Percentiles rank a stretch among this genome's conserved stretches.
These are phyloP conservation scores for Enteromius mattozi DNA, from an alignment of 2,797 vertebrate genomes.

Conservation along the genomic window DNA sequence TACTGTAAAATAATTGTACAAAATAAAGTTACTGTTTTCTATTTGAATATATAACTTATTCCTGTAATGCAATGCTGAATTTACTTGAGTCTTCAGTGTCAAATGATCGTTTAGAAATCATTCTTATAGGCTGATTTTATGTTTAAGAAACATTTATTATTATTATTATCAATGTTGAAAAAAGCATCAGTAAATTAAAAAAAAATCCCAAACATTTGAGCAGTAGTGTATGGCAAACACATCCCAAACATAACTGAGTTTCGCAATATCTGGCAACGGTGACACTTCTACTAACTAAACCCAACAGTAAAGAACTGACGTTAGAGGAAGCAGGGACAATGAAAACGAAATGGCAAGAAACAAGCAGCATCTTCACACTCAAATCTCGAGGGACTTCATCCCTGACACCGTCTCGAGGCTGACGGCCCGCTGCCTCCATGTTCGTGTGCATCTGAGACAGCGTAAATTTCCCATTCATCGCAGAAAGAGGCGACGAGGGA, in stretches of 20 bases:
- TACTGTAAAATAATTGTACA: too few species aligned
- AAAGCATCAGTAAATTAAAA: background rate
- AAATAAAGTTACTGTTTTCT: too few species aligned
- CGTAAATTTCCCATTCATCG: conserved; percentile 75
- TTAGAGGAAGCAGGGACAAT: conserved; percentile 6
- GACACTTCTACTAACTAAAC: background rate
- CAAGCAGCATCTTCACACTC: conserved; percentile 7
- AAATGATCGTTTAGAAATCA: background rate
- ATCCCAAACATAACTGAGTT: background rate
- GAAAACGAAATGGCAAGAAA: background rate
- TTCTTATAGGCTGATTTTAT: background rate
- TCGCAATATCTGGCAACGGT: background rate
- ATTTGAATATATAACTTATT: too few species aligned
- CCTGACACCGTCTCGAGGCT: conserved; percentile 30
- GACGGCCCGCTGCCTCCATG: conserved; percentile 43
- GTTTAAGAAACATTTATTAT: background rate
- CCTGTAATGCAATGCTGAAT: background rate
- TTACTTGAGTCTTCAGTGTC: background rate
- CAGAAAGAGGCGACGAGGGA: conserved; percentile 74
- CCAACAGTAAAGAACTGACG: background rate
- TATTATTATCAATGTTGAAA: background rate
- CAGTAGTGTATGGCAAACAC: too few species aligned
- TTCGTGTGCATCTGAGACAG: conserved; percentile 68
- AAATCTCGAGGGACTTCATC: conserved; percentile 25
- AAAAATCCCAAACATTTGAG: background rate